phyloP scores from a whole-genome alignment of 2,797 vertebrate genomes.

The Neoniphon sammara region DNA sequence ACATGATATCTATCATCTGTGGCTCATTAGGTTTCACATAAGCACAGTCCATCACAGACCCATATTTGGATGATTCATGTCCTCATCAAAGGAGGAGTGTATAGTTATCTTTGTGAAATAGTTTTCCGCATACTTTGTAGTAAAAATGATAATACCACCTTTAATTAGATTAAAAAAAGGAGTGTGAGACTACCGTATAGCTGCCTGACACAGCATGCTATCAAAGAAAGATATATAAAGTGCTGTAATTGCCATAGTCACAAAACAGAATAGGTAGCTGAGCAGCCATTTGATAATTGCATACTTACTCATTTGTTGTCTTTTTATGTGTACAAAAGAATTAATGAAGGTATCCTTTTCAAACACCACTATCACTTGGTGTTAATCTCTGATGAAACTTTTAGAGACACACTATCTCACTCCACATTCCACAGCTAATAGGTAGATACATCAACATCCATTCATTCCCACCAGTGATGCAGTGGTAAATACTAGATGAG shows the following conservation, averaged over 20 bases:
- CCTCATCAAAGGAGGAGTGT: constrained; percentile 54
- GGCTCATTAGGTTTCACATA: constrained; percentile 76
- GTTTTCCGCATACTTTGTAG: constrained; percentile 36
- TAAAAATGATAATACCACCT: constrained; percentile 42
- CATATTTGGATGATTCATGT: constrained; percentile 70
- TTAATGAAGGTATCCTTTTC: neutral
- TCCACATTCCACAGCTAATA: neutral
- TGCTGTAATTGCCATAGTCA: neutral
- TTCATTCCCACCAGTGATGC: neutral
- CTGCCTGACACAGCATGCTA: neutral
- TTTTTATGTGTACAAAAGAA: neutral
- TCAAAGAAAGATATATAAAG: neutral
- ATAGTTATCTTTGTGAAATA: constrained; percentile 59
- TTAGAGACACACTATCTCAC: too few relatives aligned
- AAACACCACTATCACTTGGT: neutral
- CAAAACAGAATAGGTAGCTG: constrained; percentile 4
- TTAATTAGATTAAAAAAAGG: constrained; percentile 46
- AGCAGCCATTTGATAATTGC: constrained; percentile 11
- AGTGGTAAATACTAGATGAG: too few relatives aligned
- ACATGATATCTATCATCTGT: constrained; percentile 78
- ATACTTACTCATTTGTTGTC: neutral
- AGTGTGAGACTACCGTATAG: constrained; percentile 5
- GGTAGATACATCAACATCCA: neutral
- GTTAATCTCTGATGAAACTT: neutral
- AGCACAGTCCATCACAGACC: constrained; percentile 76